Evolutionary conservation across 2,113 vertebrate species (phyloP).

Genomic region (Ophthalmotilapia sp.): DNA sequence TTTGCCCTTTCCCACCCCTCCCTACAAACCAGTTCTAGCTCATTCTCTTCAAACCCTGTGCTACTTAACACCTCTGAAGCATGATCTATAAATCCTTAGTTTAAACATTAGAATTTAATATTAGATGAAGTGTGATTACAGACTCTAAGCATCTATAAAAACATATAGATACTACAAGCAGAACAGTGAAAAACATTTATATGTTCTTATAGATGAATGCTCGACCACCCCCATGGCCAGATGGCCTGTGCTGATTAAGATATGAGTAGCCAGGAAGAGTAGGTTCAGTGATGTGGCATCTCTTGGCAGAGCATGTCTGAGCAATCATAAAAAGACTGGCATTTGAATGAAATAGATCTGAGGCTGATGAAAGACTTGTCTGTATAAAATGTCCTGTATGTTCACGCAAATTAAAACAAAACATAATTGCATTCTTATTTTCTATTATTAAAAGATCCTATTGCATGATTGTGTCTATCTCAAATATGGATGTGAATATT

Average conservation of each 20-base stretch:
- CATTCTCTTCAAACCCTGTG: background rate
- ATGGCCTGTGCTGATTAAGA: constrained; percentile 30
- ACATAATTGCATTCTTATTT: background rate
- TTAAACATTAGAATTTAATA: background rate
- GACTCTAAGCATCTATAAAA: background rate
- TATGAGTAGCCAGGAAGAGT: constrained; percentile 1
- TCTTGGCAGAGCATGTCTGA: constrained; percentile 18
- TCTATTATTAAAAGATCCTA: background rate
- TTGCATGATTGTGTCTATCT: background rate
- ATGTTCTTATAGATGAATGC: constrained; percentile 2
- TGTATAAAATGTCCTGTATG: background rate
- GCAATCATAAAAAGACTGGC: background rate
- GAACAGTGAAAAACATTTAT: background rate
- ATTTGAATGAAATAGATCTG: background rate
- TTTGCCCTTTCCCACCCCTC: background rate
- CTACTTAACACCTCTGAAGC: background rate
- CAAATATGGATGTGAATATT: background rate
- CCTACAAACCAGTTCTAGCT: background rate
- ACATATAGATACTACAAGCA: background rate
- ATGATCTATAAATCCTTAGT: background rate
- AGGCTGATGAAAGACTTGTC: background rate
- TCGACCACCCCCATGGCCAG: constrained; percentile 36
- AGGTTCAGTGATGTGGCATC: constrained; percentile 33
- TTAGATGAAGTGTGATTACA: background rate
- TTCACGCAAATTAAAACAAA: background rate